Evolutionary conservation across 2,888 invertebrate genomes (phyloP), one percentile per base, ranked within the genome.

Genomic region (Anarsia innoxiella): DNA sequence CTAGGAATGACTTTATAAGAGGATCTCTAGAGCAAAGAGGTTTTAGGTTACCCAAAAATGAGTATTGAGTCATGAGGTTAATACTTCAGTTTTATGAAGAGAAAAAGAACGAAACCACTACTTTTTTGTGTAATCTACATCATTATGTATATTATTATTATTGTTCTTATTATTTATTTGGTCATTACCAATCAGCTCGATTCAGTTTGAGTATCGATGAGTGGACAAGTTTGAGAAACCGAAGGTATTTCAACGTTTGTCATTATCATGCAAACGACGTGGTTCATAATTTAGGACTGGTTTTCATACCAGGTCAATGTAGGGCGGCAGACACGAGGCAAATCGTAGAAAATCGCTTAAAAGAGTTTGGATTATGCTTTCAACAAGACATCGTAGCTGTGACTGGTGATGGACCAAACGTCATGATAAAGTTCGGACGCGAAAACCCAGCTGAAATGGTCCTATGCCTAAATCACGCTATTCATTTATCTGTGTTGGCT

Each of bases 401-500:
- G 26, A 46, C 44, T 25, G 31, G 31, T 23, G 46, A 46, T 34
- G 42, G 42, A 25, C 40, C 46, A 39, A 42, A 42, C 25, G 42
- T 46, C 11, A 46, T 46, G 42, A 40, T 37, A 39, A 46, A 44
- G 37, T 39, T 44, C 39, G 44, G 44, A 31, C 36, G 40, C 31
- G 44, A 46, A 36, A 44, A 40, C 40, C 42, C 44, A 33, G 28
- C 38, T 39, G 44, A 46, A 37, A 46, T 19, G 19, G 19, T 19
- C 19, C 19, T 19, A 19, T 19, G 19, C 19, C 8, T 19, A 19
- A 19, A 19, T 44, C 46, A 46, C 37, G 42, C 46, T 30, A 46
- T 46, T 32, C 41, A 33, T 25, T 33, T 33, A 12, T 39, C 39
- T 35, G 31, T 39, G 39, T 23, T 39, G 27, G 44, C 19, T 25